Base-by-base conservation (phyloP, 2,797 vertebrate genomes). In the Octomys mimax region DNA sequence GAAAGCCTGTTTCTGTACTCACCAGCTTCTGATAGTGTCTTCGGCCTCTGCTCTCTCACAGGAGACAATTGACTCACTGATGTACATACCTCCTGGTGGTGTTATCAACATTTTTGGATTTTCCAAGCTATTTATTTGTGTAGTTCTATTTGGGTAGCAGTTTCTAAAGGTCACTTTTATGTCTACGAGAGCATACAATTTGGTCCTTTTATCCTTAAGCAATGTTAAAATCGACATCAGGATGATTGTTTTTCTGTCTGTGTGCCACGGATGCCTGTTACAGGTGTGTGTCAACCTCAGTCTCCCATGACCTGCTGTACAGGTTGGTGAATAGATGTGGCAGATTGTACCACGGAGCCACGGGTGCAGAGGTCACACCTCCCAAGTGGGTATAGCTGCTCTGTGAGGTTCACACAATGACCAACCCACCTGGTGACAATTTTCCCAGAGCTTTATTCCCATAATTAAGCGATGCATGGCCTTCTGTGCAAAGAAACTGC, bases 161-260 rank as follows among this genome's bases (percentile, higher is more conserved):
- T 31, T 31, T 73, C 57, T 6, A 18, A 22, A 5, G n/a, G n/a
- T 73, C 33, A 22, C 39, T 2, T 52, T 28, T 87, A 21, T n/a
- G 24, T 59, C 78, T 42, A 42, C 33, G 59, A 64, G 52, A 57
- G 36, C 83, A 64, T 36, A 33, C 31, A 77, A 61, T 28, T 8
- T 75, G 19, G 64, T 18, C 8, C 16, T 31, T 19, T 52, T 49
- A 33, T 42, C 49, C 22, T 39, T 21, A n/a, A 22, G 19, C 2
- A 39, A 21, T n/a, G 9, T 28, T 26, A 59, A 49, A 81, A 21
- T 59, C 33, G 28, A 26, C 16, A 11, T 61, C 14, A 36, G 59
- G n/a, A 7, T 5, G 11, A 2, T 2, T 31, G 19, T 26, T 36
- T 22, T 13, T 14, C 46, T 5, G 14, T 49, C 13, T 7, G 6